A percentile compares a stretch with the other conserved stretches of the same genome.
Conservation (phyloP, 2,797 vertebrate genomes). For the Tolypeutes matacus region DNA sequence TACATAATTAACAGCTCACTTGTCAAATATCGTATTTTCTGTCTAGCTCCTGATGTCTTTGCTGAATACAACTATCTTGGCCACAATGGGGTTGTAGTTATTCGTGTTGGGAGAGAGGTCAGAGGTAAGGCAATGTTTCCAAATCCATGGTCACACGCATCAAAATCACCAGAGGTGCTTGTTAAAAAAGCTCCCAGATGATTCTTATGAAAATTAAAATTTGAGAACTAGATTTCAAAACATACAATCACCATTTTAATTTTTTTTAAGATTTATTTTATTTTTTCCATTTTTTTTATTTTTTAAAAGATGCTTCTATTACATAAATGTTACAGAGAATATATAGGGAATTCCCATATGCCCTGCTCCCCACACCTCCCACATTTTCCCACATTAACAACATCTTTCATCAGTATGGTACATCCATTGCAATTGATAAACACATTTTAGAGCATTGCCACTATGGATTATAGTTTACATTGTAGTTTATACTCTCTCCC, state of each 20-base stretch:
- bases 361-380: too few relatives aligned
- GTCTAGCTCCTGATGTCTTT: background rate
- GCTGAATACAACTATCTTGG: background rate
- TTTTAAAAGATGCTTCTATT: too few relatives aligned
- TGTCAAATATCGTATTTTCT: constrained; percentile 19
- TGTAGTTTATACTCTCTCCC: too few relatives aligned
- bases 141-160: background rate
- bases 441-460: too few relatives aligned
- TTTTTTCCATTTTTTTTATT: too few relatives aligned
- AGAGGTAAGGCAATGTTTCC: background rate
- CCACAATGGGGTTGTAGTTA: background rate
- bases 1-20: background rate
- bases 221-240: background rate
- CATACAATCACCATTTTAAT: background rate
- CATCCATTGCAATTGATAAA: too few relatives aligned
- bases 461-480: too few relatives aligned
- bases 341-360: too few relatives aligned
- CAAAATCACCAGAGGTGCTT: background rate
- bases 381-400: too few relatives aligned
- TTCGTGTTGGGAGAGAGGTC: background rate
- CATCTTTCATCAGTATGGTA: too few relatives aligned
- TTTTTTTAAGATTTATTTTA: too few relatives aligned
- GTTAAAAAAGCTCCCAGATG: background rate
- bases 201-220: background rate
- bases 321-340: too few relatives aligned